Percentiles rank a stretch among this genome's conserved stretches.
These are phyloP conservation scores for Orthosia cruda DNA, from an alignment of 2,888 invertebrate species.

Conservation along the genomic window DNA sequence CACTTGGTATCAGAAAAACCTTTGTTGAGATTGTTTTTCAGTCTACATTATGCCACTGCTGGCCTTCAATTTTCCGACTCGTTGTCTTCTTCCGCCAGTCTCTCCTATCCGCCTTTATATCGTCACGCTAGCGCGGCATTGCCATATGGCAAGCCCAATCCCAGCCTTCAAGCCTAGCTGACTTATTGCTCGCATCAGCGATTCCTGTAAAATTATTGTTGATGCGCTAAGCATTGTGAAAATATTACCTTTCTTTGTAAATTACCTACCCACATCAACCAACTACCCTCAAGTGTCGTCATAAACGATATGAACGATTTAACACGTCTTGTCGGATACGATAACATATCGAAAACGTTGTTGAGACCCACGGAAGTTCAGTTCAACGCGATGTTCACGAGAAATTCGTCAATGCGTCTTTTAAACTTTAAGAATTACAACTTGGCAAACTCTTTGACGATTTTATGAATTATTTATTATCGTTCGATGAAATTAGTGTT, in stretches of 20 bases:
- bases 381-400: conserved; percentile 67
- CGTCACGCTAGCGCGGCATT: neutral
- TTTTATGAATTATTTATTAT: conserved; percentile 74
- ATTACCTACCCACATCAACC: conserved; percentile 21
- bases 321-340: conserved; percentile 67
- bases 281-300: conserved; percentile 43
- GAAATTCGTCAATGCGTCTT: conserved; percentile 72
- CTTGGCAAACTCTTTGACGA: conserved; percentile 74
- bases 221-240: neutral
- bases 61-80: too few relatives aligned
- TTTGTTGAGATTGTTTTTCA: too few relatives aligned
- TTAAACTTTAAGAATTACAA: conserved; percentile 77
- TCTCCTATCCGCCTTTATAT: neutral
- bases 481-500: conserved; percentile 70
- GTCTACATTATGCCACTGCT: neutral
- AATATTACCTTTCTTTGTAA: conserved; percentile 2
- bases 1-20: neutral
- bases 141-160: neutral
- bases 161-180: too few relatives aligned
- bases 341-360: conserved; percentile 80
- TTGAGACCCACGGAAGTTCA: conserved; percentile 68
- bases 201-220: too few relatives aligned
- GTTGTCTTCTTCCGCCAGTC: too few relatives aligned
- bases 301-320: conserved; percentile 59
- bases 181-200: too few relatives aligned